These are phyloP conservation scores for Mechanitis messenoides DNA, from an alignment of 2,888 invertebrate species.

Conservation along the genomic window DNA sequence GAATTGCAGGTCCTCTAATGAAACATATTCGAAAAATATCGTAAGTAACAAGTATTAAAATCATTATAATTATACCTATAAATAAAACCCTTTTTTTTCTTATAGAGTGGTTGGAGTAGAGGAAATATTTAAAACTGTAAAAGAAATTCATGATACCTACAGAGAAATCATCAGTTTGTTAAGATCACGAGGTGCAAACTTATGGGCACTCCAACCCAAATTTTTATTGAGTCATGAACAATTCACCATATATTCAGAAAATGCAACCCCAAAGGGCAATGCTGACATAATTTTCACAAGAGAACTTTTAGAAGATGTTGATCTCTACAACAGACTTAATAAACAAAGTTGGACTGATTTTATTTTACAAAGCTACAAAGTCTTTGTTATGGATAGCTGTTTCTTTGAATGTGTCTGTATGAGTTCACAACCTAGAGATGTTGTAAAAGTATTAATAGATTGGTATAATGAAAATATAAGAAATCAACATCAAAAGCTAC, in stretches of 20 bases:
- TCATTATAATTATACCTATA: background rate
- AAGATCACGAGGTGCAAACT: conserved; percentile 53
- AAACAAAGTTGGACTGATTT: conserved; percentile 79
- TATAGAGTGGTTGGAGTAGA: conserved; percentile 47
- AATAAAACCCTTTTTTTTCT: conserved; percentile 11
- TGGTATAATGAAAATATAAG: conserved; percentile 59
- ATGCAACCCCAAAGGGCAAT: conserved; percentile 49
- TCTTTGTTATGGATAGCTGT: conserved; percentile 69
- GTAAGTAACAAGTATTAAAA: conserved; percentile 40
- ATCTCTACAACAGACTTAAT: conserved; percentile 53
- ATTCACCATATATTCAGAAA: conserved; percentile 51
- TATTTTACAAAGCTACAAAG: conserved; percentile 78
- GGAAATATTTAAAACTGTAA: conserved; percentile 51
- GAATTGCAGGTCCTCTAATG: conserved; percentile 65
- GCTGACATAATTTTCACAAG: conserved; percentile 51
- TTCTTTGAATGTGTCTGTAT: conserved; percentile 66
- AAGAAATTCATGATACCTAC: conserved; percentile 64
- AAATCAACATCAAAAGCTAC: conserved; percentile 43
- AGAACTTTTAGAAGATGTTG: conserved; percentile 44
- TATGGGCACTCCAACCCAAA: conserved; percentile 54
- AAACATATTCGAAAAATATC: conserved; percentile 56
- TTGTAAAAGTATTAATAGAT: conserved; percentile 52
- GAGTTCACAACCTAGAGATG: conserved; percentile 48
- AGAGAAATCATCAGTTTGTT: conserved; percentile 55
- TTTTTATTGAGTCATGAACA: conserved; percentile 62